phyloP scores from a whole-genome alignment of 1,140 invertebrate genomes.

The Drosophila obscura region DNA sequence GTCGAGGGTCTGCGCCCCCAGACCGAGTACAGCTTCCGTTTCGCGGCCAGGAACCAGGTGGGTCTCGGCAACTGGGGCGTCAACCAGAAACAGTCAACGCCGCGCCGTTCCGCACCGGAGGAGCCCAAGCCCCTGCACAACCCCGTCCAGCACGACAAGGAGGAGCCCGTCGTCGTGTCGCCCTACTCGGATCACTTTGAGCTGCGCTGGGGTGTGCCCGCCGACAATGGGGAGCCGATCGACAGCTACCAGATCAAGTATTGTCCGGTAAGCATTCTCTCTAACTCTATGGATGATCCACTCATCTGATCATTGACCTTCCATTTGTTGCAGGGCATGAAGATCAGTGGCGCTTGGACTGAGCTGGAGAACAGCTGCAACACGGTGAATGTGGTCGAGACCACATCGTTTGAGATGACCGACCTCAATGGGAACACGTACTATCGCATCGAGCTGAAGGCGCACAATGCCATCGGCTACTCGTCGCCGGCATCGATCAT shows the following conservation, averaged over 20 bases:
- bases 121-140: conserved; percentile 81
- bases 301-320: background rate
- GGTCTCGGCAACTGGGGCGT: conserved; percentile 90
- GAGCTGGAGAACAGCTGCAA: conserved; percentile 86
- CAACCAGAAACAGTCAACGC: conserved; percentile 85
- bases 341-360: conserved; percentile 87
- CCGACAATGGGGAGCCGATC: conserved; percentile 95
- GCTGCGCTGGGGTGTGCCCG: conserved; percentile 91
- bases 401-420: conserved; percentile 87
- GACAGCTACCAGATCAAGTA: conserved; percentile 92
- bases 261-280: conserved; percentile 87
- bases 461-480: conserved; percentile 93
- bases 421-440: conserved; percentile 89
- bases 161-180: conserved; percentile 79
- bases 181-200: conserved; percentile 91
- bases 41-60: conserved; percentile 93
- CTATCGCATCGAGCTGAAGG: conserved; percentile 92
- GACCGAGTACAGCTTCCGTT: conserved; percentile 92
- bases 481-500: conserved; percentile 89
- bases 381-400: conserved; percentile 85
- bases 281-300: background rate
- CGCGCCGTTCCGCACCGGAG: conserved; percentile 84
- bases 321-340: conserved; percentile 84
- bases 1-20: conserved; percentile 92
- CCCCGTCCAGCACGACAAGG: conserved; percentile 75